Evolutionary conservation across 2,888 invertebrate genomes (phyloP).

Genomic region (Embidobia sp.): DNA sequence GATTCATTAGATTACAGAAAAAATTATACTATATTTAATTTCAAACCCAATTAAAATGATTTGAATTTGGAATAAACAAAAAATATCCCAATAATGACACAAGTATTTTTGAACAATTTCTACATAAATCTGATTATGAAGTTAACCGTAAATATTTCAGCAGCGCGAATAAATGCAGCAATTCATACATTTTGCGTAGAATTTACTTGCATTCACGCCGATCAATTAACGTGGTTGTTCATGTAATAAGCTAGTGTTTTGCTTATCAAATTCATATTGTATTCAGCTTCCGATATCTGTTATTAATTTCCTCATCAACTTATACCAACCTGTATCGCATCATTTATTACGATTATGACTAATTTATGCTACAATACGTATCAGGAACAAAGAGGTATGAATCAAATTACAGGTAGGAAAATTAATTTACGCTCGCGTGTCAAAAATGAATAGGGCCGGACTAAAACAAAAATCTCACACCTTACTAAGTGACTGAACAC

Average conservation of each 20-base stretch:
- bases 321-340: slow-evolving; percentile 38
- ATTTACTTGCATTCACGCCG: slow-evolving; percentile 19
- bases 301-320: slow-evolving; percentile 58
- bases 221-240: slow-evolving; percentile 43
- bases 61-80: too few relatives aligned
- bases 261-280: slow-evolving; percentile 46
- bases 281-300: slow-evolving; percentile 47
- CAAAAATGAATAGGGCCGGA: slow-evolving; percentile 12
- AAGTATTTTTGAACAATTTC: too few relatives aligned
- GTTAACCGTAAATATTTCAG: too few relatives aligned
- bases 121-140: too few relatives aligned
- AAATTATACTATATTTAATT: too few relatives aligned
- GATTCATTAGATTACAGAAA: too few relatives aligned
- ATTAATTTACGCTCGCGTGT: neutral
- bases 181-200: too few relatives aligned
- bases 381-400: slow-evolving; percentile 32
- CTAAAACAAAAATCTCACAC: too few relatives aligned
- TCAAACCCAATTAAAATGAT: too few relatives aligned
- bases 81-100: too few relatives aligned
- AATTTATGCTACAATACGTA: slow-evolving; percentile 43
- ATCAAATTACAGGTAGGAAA: slow-evolving; percentile 17
- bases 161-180: too few relatives aligned
- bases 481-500: too few relatives aligned
- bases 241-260: slow-evolving; percentile 42
- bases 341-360: slow-evolving; percentile 52